Conservation (phyloP, 2,888 invertebrate genomes). For the Hermaeophaga mercurialis region DNA sequence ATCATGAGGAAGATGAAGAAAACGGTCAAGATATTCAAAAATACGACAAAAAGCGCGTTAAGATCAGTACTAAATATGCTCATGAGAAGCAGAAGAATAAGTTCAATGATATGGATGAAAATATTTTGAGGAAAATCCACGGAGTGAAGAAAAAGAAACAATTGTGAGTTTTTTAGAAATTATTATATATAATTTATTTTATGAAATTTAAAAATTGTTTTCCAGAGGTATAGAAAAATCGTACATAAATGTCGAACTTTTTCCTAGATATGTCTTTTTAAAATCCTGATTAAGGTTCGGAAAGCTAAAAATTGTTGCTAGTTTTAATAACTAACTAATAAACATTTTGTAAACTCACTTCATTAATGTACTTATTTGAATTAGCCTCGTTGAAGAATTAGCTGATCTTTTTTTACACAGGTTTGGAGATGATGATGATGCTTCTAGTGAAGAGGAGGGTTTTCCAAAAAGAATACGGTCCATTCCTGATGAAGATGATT, state of each 20-base stretch:
- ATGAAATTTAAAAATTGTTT: too few relatives aligned
- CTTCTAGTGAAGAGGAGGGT: conserved; percentile 42
- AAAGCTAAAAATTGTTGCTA: too few relatives aligned
- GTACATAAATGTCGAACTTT: too few relatives aligned
- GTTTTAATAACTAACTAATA: too few relatives aligned
- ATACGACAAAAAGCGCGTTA: conserved; percentile 33
- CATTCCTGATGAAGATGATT: conserved; percentile 21
- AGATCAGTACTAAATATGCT: conserved; percentile 48
- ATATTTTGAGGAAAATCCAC: conserved; percentile 44
- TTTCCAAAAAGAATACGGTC: conserved; percentile 17
- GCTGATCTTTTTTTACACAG: conserved; percentile 24
- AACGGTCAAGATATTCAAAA: conserved; percentile 30
- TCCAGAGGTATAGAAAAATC: too few relatives aligned
- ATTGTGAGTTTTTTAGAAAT: too few relatives aligned
- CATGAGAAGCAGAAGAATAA: conserved; percentile 46
- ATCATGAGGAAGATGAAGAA: conserved; percentile 31
- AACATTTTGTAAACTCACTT: too few relatives aligned
- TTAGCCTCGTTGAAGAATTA: too few relatives aligned
- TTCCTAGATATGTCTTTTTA: too few relatives aligned
- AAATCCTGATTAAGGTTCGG: too few relatives aligned
- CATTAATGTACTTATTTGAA: too few relatives aligned
- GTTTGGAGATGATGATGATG: conserved; percentile 38
- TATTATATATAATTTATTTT: too few relatives aligned
- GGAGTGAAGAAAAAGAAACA: conserved; percentile 35
- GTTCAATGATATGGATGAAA: conserved; percentile 35